These are phyloP conservation scores for Caenorhabditis brenneri DNA, from an alignment of 1,140 invertebrate species.

Conservation along the genomic window DNA sequence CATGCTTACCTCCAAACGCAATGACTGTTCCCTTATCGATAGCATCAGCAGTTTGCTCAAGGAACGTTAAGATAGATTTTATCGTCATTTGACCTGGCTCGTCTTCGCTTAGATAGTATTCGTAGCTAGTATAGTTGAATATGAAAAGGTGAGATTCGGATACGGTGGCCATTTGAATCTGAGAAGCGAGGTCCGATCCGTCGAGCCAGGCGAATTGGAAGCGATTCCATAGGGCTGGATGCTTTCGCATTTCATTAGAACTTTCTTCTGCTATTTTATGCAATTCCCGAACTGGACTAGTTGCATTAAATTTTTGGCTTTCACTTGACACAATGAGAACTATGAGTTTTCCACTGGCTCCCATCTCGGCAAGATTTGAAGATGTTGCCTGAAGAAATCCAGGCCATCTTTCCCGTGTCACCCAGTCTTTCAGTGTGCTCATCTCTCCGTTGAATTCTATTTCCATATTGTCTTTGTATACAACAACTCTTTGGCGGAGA, in stretches of 20 bases:
- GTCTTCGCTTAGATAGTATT: conserved; percentile 87
- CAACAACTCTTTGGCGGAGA: conserved; percentile 52
- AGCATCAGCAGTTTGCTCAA: conserved; percentile 60
- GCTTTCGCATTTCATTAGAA: conserved; percentile 50
- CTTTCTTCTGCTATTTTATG: conserved; percentile 58
- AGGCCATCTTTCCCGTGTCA: conserved; percentile 86
- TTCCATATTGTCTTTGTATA: conserved; percentile 59
- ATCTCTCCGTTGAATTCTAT: conserved; percentile 37
- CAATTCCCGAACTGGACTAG: conserved; percentile 61
- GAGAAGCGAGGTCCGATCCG: conserved; percentile 84
- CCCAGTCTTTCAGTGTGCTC: conserved; percentile 75
- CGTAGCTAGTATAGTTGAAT: conserved; percentile 85
- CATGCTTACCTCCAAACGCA: conserved; percentile 9
- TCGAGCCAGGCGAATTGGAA: conserved; percentile 92
- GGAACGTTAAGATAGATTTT: conserved; percentile 65
- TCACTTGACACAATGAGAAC: conserved; percentile 80
- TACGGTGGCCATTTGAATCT: conserved; percentile 82
- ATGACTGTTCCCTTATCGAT: background rate
- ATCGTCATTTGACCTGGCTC: conserved; percentile 73
- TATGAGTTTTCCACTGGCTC: conserved; percentile 74
- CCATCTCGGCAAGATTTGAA: conserved; percentile 82
- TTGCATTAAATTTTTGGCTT: conserved; percentile 54
- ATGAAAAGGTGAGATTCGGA: conserved; percentile 83
- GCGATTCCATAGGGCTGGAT: conserved; percentile 71
- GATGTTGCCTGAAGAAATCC: conserved; percentile 85